These are phyloP conservation scores for Pyrocoelia pectoralis DNA, from an alignment of 2,888 invertebrate species.

Conservation along the genomic window DNA sequence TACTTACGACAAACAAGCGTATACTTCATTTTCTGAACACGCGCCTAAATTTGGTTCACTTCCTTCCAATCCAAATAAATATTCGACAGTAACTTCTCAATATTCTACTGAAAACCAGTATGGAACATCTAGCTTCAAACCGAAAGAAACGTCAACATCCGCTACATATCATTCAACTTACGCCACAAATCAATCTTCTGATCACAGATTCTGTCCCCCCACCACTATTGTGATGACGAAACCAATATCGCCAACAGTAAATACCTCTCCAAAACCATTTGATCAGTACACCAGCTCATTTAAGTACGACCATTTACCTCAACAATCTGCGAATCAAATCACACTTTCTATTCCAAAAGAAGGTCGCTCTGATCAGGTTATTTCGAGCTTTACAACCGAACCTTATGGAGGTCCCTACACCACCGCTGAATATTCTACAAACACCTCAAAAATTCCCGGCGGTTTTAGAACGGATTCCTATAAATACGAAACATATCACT, in stretches of 20 bases:
- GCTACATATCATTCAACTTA: constrained; percentile 17
- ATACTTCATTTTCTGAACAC: constrained; percentile 43
- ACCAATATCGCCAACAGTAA: constrained; percentile 33
- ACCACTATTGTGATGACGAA: constrained; percentile 40
- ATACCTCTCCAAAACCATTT: constrained; percentile 35
- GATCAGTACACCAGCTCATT: constrained; percentile 15
- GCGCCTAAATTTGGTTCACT: constrained; percentile 43
- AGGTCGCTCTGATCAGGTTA: constrained; percentile 5
- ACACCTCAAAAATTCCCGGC: constrained; percentile 56
- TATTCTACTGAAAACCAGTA: constrained; percentile 8
- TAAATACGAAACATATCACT: constrained; percentile 55
- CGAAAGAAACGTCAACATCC: constrained; percentile 19
- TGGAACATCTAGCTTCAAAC: constrained; percentile 31
- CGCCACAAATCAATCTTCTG: constrained; percentile 25
- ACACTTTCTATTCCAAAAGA: not conserved
- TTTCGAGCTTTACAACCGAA: constrained; percentile 21
- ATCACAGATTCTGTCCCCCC: constrained; percentile 36
- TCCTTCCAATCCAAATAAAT: constrained; percentile 19
- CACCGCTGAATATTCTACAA: constrained; percentile 54
- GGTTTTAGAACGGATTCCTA: constrained; percentile 56
- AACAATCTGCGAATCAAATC: constrained; percentile 2
- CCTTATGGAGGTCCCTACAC: constrained; percentile 48
- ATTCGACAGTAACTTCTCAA: constrained; percentile 2
- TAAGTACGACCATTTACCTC: constrained; percentile 30
- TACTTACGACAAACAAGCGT: constrained; percentile 40